Percentiles rank a stretch among this genome's conserved stretches.
These are phyloP conservation scores for Morpho helenor DNA, from an alignment of 2,888 invertebrate genomes.

Conservation along the genomic window DNA sequence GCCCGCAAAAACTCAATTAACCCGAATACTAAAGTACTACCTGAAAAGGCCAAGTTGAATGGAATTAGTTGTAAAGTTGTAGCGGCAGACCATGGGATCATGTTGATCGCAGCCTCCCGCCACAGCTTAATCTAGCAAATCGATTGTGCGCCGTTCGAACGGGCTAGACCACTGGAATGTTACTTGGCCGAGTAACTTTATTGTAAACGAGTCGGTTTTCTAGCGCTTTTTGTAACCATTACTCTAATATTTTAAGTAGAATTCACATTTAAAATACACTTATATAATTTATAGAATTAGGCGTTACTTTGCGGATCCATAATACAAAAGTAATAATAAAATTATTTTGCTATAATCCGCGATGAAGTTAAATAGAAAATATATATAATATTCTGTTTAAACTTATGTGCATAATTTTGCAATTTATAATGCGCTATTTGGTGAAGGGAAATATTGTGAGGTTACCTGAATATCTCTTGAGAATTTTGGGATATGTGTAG, in stretches of 20 bases:
- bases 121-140: slow-evolving; percentile 27
- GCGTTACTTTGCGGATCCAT: too few species aligned
- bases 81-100: slow-evolving; percentile 22
- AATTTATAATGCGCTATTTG: too few species aligned
- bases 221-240: too few species aligned
- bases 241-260: background rate
- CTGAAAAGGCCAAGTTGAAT: slow-evolving; percentile 6
- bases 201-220: background rate
- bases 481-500: too few species aligned
- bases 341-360: too few species aligned
- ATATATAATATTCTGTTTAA: too few species aligned
- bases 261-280: background rate
- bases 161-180: slow-evolving; percentile 13
- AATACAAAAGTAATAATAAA: too few species aligned
- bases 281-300: too few species aligned
- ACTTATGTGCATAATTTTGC: too few species aligned
- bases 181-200: background rate
- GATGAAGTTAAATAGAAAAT: too few species aligned
- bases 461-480: too few species aligned
- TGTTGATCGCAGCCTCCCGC: slow-evolving; percentile 7
- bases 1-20: slow-evolving; percentile 3
- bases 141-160: slow-evolving; percentile 21
- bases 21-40: background rate
- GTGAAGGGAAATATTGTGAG: too few species aligned
- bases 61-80: slow-evolving; percentile 26